These are phyloP conservation scores for Solen grandis DNA, from an alignment of 1,140 invertebrate species.

Conservation along the genomic window DNA sequence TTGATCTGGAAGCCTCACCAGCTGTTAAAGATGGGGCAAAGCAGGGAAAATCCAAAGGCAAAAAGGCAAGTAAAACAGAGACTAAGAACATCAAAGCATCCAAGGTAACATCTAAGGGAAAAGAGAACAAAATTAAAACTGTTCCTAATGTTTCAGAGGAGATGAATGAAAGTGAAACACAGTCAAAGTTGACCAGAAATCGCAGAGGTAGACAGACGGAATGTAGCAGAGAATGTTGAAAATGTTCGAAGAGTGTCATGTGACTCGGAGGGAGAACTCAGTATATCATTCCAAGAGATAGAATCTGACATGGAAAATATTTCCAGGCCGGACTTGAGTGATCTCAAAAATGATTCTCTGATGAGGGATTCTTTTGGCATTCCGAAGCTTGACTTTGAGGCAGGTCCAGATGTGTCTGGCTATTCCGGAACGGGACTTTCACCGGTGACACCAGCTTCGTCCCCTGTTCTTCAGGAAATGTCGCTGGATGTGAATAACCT, in stretches of 20 bases:
- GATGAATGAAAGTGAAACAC: neutral
- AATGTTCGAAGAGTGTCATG: neutral
- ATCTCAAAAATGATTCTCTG: no score
- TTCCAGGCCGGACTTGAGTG: no score
- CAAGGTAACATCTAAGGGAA: neutral
- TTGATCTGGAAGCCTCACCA: constrained; percentile 36
- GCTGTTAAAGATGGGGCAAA: constrained; percentile 19
- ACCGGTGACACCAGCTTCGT: no score
- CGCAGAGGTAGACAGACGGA: neutral
- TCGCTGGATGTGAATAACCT: no score
- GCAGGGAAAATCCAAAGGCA: constrained; percentile 8
- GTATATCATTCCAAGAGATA: neutral
- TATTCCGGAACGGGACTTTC: no score
- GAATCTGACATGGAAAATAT: no score
- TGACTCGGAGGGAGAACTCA: neutral
- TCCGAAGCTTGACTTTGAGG: no score
- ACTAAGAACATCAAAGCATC: neutral
- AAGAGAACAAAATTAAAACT: neutral
- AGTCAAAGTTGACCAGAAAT: neutral
- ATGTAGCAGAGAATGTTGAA: neutral
- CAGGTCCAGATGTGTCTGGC: no score
- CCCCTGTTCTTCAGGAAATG: no score
- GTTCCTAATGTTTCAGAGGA: neutral
- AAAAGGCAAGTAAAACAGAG: neutral
- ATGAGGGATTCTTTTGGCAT: no score